These are phyloP conservation scores for Campoletis sonorensis DNA, from an alignment of 1,140 invertebrate genomes.

Conservation along the genomic window DNA sequence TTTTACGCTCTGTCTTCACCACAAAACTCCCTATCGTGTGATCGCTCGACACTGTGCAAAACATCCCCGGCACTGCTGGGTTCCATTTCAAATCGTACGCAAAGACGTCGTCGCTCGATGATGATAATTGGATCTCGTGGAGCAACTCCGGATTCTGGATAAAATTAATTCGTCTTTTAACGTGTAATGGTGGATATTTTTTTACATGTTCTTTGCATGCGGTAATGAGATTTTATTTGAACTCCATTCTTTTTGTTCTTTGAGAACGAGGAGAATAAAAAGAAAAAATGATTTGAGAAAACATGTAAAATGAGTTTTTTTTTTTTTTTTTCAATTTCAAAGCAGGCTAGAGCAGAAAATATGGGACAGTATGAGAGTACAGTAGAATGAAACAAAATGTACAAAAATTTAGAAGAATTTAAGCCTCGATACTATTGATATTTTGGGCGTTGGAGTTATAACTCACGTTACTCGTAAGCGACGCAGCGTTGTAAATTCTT, in stretches of 20 bases:
- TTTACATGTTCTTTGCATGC: too few relatives aligned
- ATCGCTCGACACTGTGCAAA: constrained; percentile 71
- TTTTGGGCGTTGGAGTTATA: background rate
- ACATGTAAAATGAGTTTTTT: too few relatives aligned
- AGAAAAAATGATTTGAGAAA: too few relatives aligned
- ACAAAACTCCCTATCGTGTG: constrained; percentile 69
- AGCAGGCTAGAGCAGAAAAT: too few relatives aligned
- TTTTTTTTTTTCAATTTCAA: too few relatives aligned
- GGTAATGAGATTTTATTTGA: too few relatives aligned
- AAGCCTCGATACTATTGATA: constrained; percentile 4
- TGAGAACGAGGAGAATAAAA: too few relatives aligned
- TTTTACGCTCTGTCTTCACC: constrained; percentile 64
- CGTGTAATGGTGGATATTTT: too few relatives aligned
- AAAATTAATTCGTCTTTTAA: background rate
- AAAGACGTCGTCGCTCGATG: constrained; percentile 50
- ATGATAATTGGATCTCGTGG: constrained; percentile 65
- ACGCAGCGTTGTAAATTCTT: constrained; percentile 67
- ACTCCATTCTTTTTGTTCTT: too few relatives aligned
- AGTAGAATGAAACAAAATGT: too few relatives aligned
- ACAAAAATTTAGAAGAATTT: too few relatives aligned
- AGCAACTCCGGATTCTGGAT: constrained; percentile 62
- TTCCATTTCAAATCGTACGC: constrained; percentile 72
- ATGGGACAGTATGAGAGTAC: too few relatives aligned
- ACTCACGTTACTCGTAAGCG: constrained; percentile 64
- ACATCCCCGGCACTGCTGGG: constrained; percentile 68